A percentile compares a stretch with the other conserved stretches of the same genome.
These are phyloP conservation scores for Folsomia candida DNA, from an alignment of 2,888 invertebrate species.

Conservation along the genomic window DNA sequence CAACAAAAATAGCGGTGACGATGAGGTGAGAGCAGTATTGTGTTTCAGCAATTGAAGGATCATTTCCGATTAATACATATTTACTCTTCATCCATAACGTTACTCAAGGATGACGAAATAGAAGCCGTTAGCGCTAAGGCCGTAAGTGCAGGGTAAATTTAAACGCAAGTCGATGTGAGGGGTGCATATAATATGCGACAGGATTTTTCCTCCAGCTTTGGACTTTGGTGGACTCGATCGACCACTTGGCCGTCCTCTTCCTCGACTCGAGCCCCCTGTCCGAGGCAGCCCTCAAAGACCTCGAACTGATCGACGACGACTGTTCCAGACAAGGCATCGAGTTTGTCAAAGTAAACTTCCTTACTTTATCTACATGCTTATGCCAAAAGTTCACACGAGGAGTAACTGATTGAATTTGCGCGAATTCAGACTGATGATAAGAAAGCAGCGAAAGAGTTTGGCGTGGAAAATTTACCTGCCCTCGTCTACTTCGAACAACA, in stretches of 20 bases:
- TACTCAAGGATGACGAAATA: conserved; percentile 77
- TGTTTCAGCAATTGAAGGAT: no score
- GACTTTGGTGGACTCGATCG: conserved; percentile 82
- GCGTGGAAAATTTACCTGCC: conserved; percentile 77
- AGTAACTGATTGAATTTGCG: no score
- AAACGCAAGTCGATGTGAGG: background rate
- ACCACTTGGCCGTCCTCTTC: conserved; percentile 86
- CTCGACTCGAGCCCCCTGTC: conserved; percentile 78
- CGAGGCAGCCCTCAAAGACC: conserved; percentile 78
- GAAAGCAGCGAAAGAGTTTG: conserved; percentile 79
- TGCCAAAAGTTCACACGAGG: no score
- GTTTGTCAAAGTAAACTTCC: no score
- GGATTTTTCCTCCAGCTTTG: no score
- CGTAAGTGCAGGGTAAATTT: no score
- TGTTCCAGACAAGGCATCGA: conserved; percentile 64
- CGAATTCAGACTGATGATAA: conserved; percentile 86
- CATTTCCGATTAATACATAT: no score
- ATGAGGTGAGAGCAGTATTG: no score
- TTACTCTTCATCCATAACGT: no score
- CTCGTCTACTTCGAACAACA: conserved; percentile 92
- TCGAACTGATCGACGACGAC: conserved; percentile 59
- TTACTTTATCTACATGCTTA: no score
- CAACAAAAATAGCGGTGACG: conserved; percentile 89
- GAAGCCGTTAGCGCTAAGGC: conserved; percentile 73
- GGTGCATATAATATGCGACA: background rate